Evolutionary conservation across 2,797 vertebrate species (phyloP), one percentile per base, ranked within the genome.

Genomic region (Sebastes flavidus): DNA sequence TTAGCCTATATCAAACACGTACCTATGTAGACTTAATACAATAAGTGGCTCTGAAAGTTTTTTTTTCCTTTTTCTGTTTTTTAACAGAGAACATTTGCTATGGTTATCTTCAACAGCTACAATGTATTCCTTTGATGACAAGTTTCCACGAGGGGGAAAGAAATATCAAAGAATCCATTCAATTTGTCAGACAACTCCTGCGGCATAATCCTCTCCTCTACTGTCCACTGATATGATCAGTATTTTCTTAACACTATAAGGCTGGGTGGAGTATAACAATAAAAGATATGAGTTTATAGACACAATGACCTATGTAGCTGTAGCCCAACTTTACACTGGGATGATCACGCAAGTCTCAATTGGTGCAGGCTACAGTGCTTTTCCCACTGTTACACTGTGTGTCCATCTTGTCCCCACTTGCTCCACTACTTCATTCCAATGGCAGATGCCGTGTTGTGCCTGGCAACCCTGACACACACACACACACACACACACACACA

Each of bases 351-450:
- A 46, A 46, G 6, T 24, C 66, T 61, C 27, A 30, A 25, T 16
- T 49, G 32, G 11, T 66, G 36, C 0, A 27, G 42, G 42, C 42
- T 46, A 46, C 29, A 16, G 8, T 16, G n/a, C 10, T 62, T 32
- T 58, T 22, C 5, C 11, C 4, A 7, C 12, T 3, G 6, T 34
- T 46, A 25, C 20, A 36, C 12, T 60, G 75, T 25, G 56, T 49
- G 59, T 58, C 29, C 36, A 68, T 65, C 34, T 79, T 54, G 63
- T 72, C 12, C 14, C 42, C 24, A 54, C 24, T 36, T 75, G 72
- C 46, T 38, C 22, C 8, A 13, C 24, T 81, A 54, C 16, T 65
- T 81, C 89, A 92, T 90, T 88, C 89, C 89, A 83, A 11, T 65
- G 46, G 56, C 71, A 84, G 79, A 65, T 86, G 79, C 4, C 9